Percentiles rank a stretch among this genome's conserved stretches.
phyloP scores from a whole-genome alignment of 2,797 vertebrate genomes.

The Crypturellus tataupa region DNA sequence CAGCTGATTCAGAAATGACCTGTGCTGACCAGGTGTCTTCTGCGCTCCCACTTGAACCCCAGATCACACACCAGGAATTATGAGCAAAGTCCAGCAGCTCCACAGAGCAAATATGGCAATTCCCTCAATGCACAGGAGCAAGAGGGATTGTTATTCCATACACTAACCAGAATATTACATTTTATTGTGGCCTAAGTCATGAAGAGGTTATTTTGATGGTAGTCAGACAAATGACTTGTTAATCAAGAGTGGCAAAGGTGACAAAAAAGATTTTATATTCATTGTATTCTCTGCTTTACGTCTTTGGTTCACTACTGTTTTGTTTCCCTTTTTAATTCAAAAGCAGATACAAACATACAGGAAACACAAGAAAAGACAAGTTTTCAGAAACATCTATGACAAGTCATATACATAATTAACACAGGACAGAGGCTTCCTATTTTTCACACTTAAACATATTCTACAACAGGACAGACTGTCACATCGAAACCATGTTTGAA shows the following conservation, averaged over 20 bases:
- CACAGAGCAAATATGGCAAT: not conserved
- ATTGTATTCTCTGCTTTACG: not conserved
- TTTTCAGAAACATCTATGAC: not conserved
- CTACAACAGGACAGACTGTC: not conserved
- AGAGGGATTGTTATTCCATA: not conserved
- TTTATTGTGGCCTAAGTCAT: not conserved
- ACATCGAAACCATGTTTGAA: not conserved
- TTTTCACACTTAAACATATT: not conserved
- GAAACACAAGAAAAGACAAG: not conserved
- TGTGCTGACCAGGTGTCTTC: not conserved
- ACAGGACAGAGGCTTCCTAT: not conserved
- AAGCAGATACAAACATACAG: not conserved
- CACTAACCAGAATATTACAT: not conserved
- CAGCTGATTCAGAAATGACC: not conserved
- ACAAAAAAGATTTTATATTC: not conserved
- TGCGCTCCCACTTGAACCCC: not conserved
- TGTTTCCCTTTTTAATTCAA: not conserved
- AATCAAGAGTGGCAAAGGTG: not conserved
- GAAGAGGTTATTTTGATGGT: not conserved
- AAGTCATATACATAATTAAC: not conserved
- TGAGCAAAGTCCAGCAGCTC: not conserved
- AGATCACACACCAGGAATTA: not conserved
- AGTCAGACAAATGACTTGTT: not conserved
- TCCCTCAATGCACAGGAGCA: not conserved
- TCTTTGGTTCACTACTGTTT: not conserved